A percentile compares a stretch with the other conserved stretches of the same genome.
These are phyloP conservation scores for Rambutsinella grinnellia DNA, from an alignment of 2,888 invertebrate species.

Conservation along the genomic window DNA sequence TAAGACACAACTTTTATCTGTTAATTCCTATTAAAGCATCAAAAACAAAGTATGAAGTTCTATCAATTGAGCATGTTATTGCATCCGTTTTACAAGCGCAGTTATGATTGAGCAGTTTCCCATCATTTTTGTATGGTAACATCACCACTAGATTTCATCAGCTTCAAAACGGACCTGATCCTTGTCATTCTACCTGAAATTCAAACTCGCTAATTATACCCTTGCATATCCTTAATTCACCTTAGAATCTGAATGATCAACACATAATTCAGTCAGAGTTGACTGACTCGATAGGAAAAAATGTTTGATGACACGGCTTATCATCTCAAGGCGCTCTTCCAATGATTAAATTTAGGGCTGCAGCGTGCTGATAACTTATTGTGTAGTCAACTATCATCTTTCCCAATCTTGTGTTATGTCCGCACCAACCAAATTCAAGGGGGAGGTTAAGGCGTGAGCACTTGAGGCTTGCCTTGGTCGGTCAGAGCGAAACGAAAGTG, in stretches of 20 bases:
- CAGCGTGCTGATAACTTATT: not conserved
- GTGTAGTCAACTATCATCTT: too few species aligned
- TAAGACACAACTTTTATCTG: not conserved
- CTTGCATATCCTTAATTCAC: not conserved
- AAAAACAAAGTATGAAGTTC: not conserved
- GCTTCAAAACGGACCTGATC: too few species aligned
- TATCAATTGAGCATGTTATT: not conserved
- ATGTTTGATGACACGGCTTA: not conserved
- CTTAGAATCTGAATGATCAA: not conserved
- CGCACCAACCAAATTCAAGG: slow-evolving; percentile 1
- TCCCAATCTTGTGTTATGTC: not conserved
- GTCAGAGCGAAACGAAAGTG: not conserved
- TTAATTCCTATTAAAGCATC: not conserved
- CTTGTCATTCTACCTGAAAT: too few species aligned
- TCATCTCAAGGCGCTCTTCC: not conserved
- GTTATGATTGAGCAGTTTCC: not conserved
- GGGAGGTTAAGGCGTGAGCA: slow-evolving; percentile 23
- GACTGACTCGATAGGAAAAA: not conserved
- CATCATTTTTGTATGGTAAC: not conserved
- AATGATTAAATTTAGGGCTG: not conserved
- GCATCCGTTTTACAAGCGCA: not conserved
- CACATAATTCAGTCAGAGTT: not conserved
- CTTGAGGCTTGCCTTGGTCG: not conserved
- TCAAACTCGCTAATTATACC: too few species aligned
- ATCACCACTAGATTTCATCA: not conserved